Evolutionary conservation across 1,140 invertebrate genomes (phyloP).

Genomic region (Bombus balteatus): DNA sequence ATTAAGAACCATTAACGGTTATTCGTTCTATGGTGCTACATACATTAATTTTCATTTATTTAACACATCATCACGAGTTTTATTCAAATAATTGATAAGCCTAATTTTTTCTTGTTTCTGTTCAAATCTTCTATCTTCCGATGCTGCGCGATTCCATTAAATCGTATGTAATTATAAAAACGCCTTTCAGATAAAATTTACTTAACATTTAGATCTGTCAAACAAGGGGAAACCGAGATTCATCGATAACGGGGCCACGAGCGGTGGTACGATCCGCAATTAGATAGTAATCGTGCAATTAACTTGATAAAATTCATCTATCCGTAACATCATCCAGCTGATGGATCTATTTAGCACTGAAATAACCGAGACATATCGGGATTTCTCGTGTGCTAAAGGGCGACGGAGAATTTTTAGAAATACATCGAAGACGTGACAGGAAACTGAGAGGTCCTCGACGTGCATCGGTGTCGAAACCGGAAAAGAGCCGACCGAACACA

Average conservation of each 20-base stretch:
- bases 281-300: background rate
- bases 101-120: too few species aligned
- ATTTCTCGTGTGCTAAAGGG: constrained; percentile 25
- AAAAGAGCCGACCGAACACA: constrained; percentile 7
- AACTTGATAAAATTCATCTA: constrained; percentile 19
- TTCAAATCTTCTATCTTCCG: too few species aligned
- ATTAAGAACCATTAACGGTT: too few species aligned
- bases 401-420: constrained; percentile 73
- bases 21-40: too few species aligned
- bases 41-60: too few species aligned
- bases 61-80: too few species aligned
- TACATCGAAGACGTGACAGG: constrained; percentile 44
- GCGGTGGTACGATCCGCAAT: background rate
- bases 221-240: background rate
- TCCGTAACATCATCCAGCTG: background rate
- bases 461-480: constrained; percentile 33
- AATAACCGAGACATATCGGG: constrained; percentile 59
- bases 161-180: background rate
- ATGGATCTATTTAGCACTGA: constrained; percentile 40
- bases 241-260: background rate
- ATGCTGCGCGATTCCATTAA: background rate
- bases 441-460: constrained; percentile 3
- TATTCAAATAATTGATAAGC: too few species aligned
- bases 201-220: background rate
- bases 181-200: background rate